Base-by-base conservation (phyloP, 2,113 vertebrate species). In the Sebastes schlegelii region DNA sequence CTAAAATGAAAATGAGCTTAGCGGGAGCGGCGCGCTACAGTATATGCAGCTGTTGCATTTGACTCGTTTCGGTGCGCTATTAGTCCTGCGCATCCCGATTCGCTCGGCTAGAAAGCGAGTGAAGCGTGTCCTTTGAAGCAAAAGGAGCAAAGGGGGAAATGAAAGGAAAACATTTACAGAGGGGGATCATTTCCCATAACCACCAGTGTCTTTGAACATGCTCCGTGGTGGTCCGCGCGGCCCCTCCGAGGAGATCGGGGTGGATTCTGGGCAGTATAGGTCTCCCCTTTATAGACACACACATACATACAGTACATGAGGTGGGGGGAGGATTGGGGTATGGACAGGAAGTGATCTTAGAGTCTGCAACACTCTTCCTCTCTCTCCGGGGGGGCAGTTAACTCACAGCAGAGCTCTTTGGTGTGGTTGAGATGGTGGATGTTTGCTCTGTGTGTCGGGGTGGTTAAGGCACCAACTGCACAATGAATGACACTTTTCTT, bases 391-490 rank as follows among this genome's bases (percentile, higher is more conserved):
- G 87, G 82, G 91, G 94, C 80, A 95, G 95, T 95, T 97, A 96
- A 95, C 94, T 94, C 90, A 96, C 96, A 95, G 96, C 95, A 92
- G 92, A 94, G 94, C 78, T 94, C 95, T 95, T 89, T 90, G 93
- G 92, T 92, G 94, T 93, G 93, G 95, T 93, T 94, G 6, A 58
- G n/a, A 83, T 61, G 51, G 40, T 75, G 42, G 46, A 57, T 74
- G 82, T 82, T 81, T 75, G 49, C 70, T 1, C 46, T 70, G 79
- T 79, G 61, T 74, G 80, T 74, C 9, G 1, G 6, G 21, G 42
- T 62, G 65, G 77, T 75, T 74, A 73, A 77, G 13, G 60, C 51
- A 55, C 43, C 13, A 19, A 68, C 71, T 57, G 61, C 58, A 34
- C 34, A 63, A 42, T 62, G 64, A 80, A 5, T 70, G 43, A 58